phyloP scores from a whole-genome alignment of 2,797 vertebrate species.

The Pseudomugil tenellus region DNA sequence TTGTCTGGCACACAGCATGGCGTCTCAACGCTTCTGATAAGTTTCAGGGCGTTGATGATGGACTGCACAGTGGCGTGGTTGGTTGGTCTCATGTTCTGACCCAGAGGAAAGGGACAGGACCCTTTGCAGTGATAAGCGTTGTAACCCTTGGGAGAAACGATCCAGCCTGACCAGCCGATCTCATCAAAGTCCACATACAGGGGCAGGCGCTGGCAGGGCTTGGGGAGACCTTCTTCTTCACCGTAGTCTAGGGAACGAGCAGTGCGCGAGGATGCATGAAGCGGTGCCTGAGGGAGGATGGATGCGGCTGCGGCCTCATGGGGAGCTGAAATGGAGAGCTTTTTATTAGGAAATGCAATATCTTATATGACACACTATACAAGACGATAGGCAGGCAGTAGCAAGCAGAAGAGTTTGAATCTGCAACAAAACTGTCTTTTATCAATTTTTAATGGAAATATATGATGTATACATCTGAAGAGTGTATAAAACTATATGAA shows the following conservation, averaged over 20 bases:
- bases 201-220: conserved; percentile 81
- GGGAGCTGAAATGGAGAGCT: conserved; percentile 58
- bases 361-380: neutral
- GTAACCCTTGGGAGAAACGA: conserved; percentile 86
- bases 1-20: conserved; percentile 89
- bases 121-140: conserved; percentile 84
- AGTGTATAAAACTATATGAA: neutral
- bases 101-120: conserved; percentile 85
- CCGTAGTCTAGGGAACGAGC: conserved; percentile 78
- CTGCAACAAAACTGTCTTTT: neutral
- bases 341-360: neutral
- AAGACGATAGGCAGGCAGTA: neutral
- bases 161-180: conserved; percentile 84
- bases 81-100: conserved; percentile 86
- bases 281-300: conserved; percentile 51
- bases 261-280: conserved; percentile 63
- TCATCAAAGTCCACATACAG: conserved; percentile 85
- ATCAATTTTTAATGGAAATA: neutral
- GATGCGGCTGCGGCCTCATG: conserved; percentile 44
- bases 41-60: conserved; percentile 88
- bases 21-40: conserved; percentile 81
- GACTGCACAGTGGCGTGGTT: conserved; percentile 88
- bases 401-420: neutral
- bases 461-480: neutral
- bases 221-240: conserved; percentile 61